Conservation (phyloP, 2,888 invertebrate genomes). For the Epinotia brunnichana region DNA sequence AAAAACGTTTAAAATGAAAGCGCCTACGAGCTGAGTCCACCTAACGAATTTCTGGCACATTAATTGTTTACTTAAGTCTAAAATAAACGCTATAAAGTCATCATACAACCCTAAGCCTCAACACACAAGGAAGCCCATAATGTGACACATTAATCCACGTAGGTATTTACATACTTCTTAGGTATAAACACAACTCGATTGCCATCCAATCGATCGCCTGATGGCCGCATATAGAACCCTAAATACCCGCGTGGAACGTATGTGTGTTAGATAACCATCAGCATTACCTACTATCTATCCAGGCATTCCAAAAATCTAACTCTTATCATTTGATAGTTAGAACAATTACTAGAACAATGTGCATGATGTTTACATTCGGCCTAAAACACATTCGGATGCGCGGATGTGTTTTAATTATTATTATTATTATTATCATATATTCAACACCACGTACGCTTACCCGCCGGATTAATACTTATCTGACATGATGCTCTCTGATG, state of each 20-base stretch:
- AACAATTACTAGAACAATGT: conserved; percentile 3
- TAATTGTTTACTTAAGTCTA: too few species aligned
- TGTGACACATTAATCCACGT: conserved; percentile 5
- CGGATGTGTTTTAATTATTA: too few species aligned
- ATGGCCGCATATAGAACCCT: conserved; percentile 5
- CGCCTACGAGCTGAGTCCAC: too few species aligned
- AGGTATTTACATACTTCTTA: background rate
- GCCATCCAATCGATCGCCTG: conserved; percentile 19
- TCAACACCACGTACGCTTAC: too few species aligned
- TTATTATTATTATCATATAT: too few species aligned
- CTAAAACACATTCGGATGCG: too few species aligned
- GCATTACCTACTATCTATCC: background rate
- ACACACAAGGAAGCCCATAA: background rate
- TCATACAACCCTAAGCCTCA: background rate
- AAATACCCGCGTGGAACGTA: background rate
- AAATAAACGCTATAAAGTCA: too few species aligned
- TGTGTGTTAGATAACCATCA: background rate
- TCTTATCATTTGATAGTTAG: background rate
- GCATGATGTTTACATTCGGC: conserved; percentile 21
- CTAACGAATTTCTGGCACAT: too few species aligned
- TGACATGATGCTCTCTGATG: too few species aligned
- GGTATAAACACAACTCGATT: conserved; percentile 7
- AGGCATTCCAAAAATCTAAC: background rate
- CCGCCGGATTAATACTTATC: too few species aligned
- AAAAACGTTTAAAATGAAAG: too few species aligned